phyloP scores from a whole-genome alignment of 2,113 vertebrate genomes.

The Cygnus atratus region DNA sequence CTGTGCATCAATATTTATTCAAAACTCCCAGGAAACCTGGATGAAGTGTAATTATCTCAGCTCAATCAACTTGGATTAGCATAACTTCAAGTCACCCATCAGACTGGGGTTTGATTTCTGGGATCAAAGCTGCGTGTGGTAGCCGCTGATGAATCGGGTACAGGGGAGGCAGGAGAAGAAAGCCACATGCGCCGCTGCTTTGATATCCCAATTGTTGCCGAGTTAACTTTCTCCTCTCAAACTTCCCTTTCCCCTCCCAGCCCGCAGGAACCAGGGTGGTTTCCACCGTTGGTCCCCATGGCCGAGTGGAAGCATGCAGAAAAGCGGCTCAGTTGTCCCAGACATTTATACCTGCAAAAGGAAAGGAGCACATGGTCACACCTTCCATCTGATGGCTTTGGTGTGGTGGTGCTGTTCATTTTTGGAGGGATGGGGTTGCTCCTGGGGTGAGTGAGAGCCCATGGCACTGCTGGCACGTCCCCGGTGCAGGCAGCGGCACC shows the following conservation, averaged over 20 bases:
- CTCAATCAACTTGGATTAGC: slow-evolving; percentile 78
- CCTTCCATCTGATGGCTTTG: background rate
- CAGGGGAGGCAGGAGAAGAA: slow-evolving; percentile 13
- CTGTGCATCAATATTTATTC: slow-evolving; percentile 78
- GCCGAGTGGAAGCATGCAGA: too few species aligned
- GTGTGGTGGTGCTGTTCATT: background rate
- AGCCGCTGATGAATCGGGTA: slow-evolving; percentile 51
- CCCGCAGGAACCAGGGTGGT: too few species aligned
- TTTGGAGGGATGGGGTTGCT: background rate
- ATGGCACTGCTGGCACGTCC: too few species aligned
- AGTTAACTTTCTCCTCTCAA: background rate
- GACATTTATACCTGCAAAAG: background rate
- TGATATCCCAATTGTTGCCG: background rate
- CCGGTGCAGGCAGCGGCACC: background rate
- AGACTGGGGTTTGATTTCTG: slow-evolving; percentile 69
- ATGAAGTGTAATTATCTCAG: slow-evolving; percentile 77
- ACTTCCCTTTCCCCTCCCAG: background rate
- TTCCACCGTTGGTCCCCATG: background rate
- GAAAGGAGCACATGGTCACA: background rate
- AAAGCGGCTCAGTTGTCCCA: background rate
- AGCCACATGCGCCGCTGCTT: background rate
- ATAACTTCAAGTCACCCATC: slow-evolving; percentile 72
- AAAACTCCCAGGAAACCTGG: slow-evolving; percentile 75
- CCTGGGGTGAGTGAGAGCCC: background rate
- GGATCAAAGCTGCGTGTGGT: slow-evolving; percentile 68